These are phyloP conservation scores for Anguilla anguilla DNA, from an alignment of 2,797 vertebrate species.

Conservation along the genomic window DNA sequence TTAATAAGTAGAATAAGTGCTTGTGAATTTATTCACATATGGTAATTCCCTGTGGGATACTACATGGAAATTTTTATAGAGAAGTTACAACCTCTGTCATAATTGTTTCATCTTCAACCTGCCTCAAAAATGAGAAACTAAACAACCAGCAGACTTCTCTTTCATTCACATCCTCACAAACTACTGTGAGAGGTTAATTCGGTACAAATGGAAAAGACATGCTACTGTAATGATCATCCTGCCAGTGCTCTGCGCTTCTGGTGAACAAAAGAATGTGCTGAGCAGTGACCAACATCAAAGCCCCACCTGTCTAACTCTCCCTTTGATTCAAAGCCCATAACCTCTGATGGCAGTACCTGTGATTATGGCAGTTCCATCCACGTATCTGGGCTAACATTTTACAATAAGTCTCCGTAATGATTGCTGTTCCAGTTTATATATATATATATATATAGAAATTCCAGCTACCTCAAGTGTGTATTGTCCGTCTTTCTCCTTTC, in stretches of 20 bases:
- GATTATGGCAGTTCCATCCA: neutral
- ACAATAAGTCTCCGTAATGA: neutral
- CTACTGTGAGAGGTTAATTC: neutral
- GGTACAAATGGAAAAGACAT: constrained; percentile 19
- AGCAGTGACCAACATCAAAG: neutral
- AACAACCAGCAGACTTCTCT: neutral
- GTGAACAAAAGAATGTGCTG: neutral
- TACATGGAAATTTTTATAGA: neutral
- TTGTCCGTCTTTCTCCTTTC: neutral
- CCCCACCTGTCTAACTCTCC: neutral
- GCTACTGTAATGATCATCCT: neutral
- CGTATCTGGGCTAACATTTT: neutral
- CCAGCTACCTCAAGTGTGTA: neutral
- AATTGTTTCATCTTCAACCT: neutral
- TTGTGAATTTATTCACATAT: neutral
- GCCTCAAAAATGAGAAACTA: neutral
- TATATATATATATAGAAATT: neutral
- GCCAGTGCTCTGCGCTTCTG: neutral
- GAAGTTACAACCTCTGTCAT: neutral
- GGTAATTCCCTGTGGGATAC: neutral
- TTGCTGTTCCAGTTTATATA: neutral
- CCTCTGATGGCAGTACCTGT: neutral
- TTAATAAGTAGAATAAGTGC: neutral
- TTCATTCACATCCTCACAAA: constrained; percentile 3
- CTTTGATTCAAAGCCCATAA: constrained; percentile 23